Conservation (phyloP, 2,113 vertebrate genomes). For the Calyptommatus sinebrachiatus region DNA sequence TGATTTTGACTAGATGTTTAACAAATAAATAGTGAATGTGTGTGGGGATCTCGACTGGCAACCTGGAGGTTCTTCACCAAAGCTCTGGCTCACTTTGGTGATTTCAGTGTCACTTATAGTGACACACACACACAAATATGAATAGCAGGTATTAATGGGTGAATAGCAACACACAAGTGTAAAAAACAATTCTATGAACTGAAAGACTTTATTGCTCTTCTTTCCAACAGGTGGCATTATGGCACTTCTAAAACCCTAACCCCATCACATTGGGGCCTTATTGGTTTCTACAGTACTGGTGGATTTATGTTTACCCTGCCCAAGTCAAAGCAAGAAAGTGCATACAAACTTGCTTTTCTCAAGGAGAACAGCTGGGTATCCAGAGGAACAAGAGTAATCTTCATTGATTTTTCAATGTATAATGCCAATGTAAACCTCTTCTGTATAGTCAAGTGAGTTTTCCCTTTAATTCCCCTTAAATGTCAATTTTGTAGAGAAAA, state of each 20-base stretch:
- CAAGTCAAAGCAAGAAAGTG: constrained; percentile 54
- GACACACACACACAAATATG: background rate
- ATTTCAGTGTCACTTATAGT: no score
- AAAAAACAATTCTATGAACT: constrained; percentile 10
- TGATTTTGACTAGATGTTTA: background rate
- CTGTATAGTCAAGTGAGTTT: constrained; percentile 68
- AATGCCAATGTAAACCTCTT: constrained; percentile 73
- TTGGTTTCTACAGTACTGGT: constrained; percentile 58
- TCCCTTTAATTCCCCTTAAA: constrained; percentile 1
- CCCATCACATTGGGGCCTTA: constrained; percentile 60
- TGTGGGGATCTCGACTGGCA: background rate
- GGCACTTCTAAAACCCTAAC: background rate
- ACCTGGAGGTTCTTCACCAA: background rate
- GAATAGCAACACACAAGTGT: no score
- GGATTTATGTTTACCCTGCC: constrained; percentile 64
- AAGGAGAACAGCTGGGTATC: constrained; percentile 65
- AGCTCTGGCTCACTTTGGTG: background rate
- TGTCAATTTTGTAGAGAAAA: background rate
- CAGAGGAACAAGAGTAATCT: constrained; percentile 64
- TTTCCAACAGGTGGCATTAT: constrained; percentile 57
- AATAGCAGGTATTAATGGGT: background rate
- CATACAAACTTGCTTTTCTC: constrained; percentile 57
- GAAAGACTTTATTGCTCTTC: constrained; percentile 30
- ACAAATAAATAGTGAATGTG: background rate
- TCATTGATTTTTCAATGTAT: constrained; percentile 71